Evolutionary conservation across 1,140 invertebrate genomes (phyloP).

Genomic region (Berghia stephanieae): DNA sequence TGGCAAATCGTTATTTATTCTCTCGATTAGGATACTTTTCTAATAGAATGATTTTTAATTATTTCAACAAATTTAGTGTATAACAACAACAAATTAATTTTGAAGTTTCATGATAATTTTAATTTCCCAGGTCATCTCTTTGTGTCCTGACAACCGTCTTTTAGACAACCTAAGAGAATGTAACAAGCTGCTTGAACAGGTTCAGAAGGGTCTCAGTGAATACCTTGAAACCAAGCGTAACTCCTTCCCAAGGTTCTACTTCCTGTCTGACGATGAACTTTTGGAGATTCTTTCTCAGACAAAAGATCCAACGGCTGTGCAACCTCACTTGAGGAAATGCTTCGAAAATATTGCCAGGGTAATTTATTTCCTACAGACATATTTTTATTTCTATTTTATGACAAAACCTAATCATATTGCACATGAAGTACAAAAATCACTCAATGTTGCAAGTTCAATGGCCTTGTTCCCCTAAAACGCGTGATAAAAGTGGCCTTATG

Average conservation of each 20-base stretch:
- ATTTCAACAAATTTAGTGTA: no score
- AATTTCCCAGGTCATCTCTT: constrained; percentile 62
- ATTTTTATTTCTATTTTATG: no score
- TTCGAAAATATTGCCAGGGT: constrained; percentile 82
- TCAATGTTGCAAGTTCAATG: no score
- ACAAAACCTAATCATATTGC: no score
- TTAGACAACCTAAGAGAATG: constrained; percentile 77
- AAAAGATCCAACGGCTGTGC: constrained; percentile 81
- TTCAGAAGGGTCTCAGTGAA: constrained; percentile 78
- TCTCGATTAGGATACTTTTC: no score
- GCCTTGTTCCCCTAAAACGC: no score
- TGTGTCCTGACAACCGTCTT: constrained; percentile 69
- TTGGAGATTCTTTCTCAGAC: constrained; percentile 85
- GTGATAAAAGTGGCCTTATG: no score
- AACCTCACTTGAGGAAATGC: constrained; percentile 82
- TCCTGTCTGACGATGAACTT: constrained; percentile 88
- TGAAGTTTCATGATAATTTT: no score
- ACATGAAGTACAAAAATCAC: no score
- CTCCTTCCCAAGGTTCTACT: constrained; percentile 83
- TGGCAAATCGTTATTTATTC: no score
- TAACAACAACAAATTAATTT: no score
- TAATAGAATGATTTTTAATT: no score
- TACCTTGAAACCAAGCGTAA: constrained; percentile 87
- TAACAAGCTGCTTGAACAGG: constrained; percentile 74
- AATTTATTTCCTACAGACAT: constrained; percentile 33